These are phyloP conservation scores for Isaurus tuberculatus DNA, from an alignment of 92 coral and sea anemone genomes.

Conservation along the genomic window DNA sequence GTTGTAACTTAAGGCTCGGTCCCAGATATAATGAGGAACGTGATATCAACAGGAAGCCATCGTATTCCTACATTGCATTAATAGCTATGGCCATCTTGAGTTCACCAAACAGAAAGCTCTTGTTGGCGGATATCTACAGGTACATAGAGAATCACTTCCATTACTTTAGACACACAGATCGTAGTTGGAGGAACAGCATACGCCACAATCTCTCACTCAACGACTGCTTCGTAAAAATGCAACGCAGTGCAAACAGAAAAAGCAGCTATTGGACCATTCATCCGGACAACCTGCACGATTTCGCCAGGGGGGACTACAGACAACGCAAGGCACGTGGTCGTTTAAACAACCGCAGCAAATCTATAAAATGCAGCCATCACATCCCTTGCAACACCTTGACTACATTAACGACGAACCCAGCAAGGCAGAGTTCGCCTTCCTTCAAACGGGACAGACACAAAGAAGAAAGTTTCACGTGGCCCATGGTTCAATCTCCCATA, in stretches of 20 bases:
- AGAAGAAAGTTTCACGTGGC: conserved; percentile 20
- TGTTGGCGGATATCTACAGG: conserved; percentile 33
- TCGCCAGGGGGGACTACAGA: conserved; percentile 36
- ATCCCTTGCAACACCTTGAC: not conserved
- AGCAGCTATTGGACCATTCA: conserved; percentile 36
- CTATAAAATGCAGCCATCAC: not conserved
- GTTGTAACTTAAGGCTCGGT: not conserved
- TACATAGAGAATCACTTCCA: conserved; percentile 15
- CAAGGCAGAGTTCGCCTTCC: conserved; percentile 7
- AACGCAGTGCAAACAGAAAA: conserved; percentile 21
- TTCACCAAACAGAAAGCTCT: conserved; percentile 21
- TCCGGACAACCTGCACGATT: conserved; percentile 23
- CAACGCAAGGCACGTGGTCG: conserved; percentile 15
- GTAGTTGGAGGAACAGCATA: conserved; percentile 16
- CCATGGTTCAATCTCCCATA: not conserved
- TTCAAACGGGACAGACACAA: conserved; percentile 2
- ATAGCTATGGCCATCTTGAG: conserved; percentile 39
- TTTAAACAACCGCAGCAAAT: not conserved
- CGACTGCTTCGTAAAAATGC: conserved; percentile 32
- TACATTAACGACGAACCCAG: not conserved
- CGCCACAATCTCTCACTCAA: conserved; percentile 36
- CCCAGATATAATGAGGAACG: not conserved
- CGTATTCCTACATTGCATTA: conserved; percentile 26
- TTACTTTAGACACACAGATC: conserved; percentile 15
- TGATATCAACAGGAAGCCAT: not conserved